Conservation (phyloP, 2,113 vertebrate species). For the Rhinolophus sinicus region DNA sequence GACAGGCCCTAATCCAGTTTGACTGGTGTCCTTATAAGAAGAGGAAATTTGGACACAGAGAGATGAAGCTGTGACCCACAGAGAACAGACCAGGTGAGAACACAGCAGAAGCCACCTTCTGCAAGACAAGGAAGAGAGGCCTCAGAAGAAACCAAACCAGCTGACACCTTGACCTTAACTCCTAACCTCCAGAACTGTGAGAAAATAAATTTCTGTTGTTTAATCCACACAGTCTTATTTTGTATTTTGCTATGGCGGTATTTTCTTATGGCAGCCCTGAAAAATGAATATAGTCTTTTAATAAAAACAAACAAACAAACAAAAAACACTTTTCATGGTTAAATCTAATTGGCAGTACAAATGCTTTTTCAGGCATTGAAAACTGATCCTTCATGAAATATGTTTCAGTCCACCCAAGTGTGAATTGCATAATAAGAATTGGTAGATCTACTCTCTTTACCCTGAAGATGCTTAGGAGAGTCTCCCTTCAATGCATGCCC, state of each 20-base stretch:
- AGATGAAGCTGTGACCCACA: rapidly evolving
- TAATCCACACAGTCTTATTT: neutral
- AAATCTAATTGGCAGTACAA: neutral
- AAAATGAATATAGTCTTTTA: neutral
- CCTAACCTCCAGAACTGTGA: neutral
- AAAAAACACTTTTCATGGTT: neutral
- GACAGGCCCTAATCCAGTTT: neutral
- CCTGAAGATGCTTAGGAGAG: neutral
- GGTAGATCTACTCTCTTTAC: neutral
- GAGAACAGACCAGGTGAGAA: neutral
- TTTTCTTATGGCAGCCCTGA: neutral
- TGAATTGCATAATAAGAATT: neutral
- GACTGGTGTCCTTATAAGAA: neutral
- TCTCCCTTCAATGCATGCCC: neutral
- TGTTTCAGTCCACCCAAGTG: neutral
- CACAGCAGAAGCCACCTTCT: neutral
- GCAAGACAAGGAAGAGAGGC: neutral
- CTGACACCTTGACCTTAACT: neutral
- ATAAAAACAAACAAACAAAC: neutral
- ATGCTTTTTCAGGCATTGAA: neutral
- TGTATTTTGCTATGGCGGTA: neutral
- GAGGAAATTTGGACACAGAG: neutral
- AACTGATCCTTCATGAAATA: neutral
- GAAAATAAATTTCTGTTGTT: neutral
- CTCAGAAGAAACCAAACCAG: neutral